These are phyloP conservation scores for Sesamia inferens DNA, from an alignment of 2,888 invertebrate genomes.

Conservation along the genomic window DNA sequence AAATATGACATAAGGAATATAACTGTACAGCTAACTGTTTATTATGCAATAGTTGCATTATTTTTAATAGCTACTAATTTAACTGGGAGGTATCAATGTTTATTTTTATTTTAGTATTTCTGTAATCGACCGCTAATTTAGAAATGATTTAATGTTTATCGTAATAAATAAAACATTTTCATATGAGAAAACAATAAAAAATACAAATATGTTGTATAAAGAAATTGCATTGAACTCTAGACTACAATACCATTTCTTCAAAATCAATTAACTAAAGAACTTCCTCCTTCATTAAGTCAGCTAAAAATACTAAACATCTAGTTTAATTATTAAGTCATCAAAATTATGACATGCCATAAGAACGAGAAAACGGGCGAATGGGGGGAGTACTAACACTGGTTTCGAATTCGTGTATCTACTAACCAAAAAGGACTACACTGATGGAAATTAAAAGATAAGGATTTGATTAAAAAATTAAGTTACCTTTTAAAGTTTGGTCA, in stretches of 20 bases:
- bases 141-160: background rate
- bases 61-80: constrained; percentile 13
- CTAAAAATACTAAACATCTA: background rate
- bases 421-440: no score
- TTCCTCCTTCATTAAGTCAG: background rate
- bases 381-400: no score
- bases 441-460: no score
- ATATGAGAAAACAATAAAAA: background rate
- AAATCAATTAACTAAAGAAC: background rate
- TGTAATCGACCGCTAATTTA: constrained; percentile 5
- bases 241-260: background rate
- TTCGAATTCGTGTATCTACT: no score
- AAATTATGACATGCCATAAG: background rate
- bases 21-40: constrained; percentile 6
- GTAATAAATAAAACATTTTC: background rate
- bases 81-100: constrained; percentile 3
- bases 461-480: background rate
- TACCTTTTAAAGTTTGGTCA: background rate
- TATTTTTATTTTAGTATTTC: constrained; percentile 24
- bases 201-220: background rate
- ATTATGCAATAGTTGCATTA: constrained; percentile 30
- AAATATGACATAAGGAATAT: constrained; percentile 21
- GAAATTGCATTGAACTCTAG: background rate
- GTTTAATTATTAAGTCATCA: background rate
- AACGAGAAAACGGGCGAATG: no score